Evolutionary conservation across 2,113 vertebrate genomes (phyloP).

Genomic region (Archilochus colubris): DNA sequence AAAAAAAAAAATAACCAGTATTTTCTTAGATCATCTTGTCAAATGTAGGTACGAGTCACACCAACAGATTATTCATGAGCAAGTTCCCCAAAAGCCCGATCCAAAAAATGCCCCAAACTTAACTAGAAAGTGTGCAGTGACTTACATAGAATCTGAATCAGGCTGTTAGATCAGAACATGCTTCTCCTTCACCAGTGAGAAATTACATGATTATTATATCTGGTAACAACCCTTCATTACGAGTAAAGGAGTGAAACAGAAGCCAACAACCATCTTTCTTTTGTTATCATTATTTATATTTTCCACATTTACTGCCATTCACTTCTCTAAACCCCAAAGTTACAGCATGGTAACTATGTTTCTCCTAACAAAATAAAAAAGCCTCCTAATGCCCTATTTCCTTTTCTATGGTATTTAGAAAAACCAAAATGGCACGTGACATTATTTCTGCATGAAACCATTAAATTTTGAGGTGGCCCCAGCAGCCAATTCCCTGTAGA

Average conservation of each 20-base stretch:
- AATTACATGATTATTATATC: not conserved
- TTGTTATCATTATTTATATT: not conserved
- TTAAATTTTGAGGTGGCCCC: not conserved
- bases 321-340: not conserved
- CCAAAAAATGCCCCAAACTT: conserved; percentile 1
- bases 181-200: not conserved
- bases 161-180: not conserved
- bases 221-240: not conserved
- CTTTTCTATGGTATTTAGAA: not conserved
- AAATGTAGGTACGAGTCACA: conserved; percentile 5
- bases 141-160: not conserved
- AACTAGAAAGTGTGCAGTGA: not conserved
- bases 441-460: not conserved
- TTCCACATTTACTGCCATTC: not conserved
- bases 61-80: not conserved
- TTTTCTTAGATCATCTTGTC: conserved; percentile 9
- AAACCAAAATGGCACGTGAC: not conserved
- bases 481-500: not conserved
- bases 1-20: not conserved
- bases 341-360: not conserved
- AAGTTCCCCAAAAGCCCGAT: not conserved
- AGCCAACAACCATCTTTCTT: not conserved
- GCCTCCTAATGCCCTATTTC: not conserved
- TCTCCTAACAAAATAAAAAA: not conserved
- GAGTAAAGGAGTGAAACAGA: not conserved